Evolutionary conservation across 1,140 invertebrate species (phyloP), one percentile per base, ranked within the genome.

Genomic region (Argopecten irradians): DNA sequence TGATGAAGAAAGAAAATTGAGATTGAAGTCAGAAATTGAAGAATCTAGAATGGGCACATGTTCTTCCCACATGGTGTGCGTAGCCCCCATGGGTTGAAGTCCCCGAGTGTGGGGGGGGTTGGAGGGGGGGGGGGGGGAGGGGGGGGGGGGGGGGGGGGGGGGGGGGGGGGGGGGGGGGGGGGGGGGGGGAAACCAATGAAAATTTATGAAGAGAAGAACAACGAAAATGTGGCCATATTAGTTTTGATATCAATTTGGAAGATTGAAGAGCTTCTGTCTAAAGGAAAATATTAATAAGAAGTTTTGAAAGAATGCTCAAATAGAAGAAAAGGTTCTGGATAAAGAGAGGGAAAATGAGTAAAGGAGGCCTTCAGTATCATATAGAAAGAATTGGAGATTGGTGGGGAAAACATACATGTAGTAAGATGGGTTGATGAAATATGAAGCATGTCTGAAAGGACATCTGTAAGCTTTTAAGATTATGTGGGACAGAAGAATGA

Each of bases 1-100:
- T 71, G 55, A 71, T 71, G 55, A 71, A 71, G 55, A 71, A 71
- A 71, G 55, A 71, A 71, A 71, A 71, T 71, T 71, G 55, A 71
- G 55, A 71, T 71, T 71, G 55, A 71, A 71, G 55, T 71, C n/a
- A 71, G 55, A 71, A 71, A 71, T 71, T 71, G 55, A 71, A 71
- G 55, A n/a, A 71, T 71, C 55, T n/a, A 28, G 55, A 71, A 71
- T 71, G 55, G 2, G 55, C n/a, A 71, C n/a, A 71, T 71, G n/a
- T 71, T 71, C 55, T 71, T 71, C 55, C n/a, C n/a, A 71, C 55
- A 71, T 71, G 22, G 55, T 71, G 55, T 71, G n/a, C n/a, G n/a
- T n/a, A n/a, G n/a, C n/a, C n/a, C n/a, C n/a, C 28, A 71, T 71
- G 55, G 55, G 55, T 71, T 71, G 55, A 71, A 71, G 55, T 71